These are phyloP conservation scores for Agelaius phoeniceus DNA, from an alignment of 2,113 vertebrate genomes.

Conservation along the genomic window DNA sequence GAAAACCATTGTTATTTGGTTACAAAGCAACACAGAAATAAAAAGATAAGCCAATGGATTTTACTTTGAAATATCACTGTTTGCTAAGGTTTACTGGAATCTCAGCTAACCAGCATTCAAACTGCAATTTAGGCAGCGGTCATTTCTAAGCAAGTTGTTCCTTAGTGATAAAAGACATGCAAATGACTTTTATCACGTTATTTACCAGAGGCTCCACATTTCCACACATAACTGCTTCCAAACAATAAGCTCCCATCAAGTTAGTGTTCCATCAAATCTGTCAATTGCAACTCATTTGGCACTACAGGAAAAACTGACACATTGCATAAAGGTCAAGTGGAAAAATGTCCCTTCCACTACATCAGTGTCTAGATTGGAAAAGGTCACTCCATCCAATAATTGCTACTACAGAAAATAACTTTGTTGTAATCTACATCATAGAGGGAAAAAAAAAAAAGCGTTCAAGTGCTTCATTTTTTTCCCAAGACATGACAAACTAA, in stretches of 20 bases:
- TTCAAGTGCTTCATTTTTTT: not conserved
- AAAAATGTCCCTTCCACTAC: slow-evolving; percentile 71
- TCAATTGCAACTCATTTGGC: slow-evolving; percentile 56
- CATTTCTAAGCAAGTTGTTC: not conserved
- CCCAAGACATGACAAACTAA: not conserved
- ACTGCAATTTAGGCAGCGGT: not conserved
- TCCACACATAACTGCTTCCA: slow-evolving; percentile 9
- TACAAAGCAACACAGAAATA: not conserved
- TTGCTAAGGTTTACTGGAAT: not conserved
- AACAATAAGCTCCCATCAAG: slow-evolving; percentile 54
- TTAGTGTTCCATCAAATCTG: slow-evolving; percentile 54
- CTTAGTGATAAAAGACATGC: not conserved
- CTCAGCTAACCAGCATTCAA: not conserved
- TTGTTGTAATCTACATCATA: not conserved
- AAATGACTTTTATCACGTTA: not conserved
- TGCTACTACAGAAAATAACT: slow-evolving; percentile 46
- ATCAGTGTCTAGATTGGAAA: slow-evolving; percentile 63
- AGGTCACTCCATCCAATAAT: slow-evolving; percentile 66
- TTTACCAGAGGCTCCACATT: not conserved
- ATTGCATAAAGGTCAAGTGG: slow-evolving; percentile 76
- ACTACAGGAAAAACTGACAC: slow-evolving; percentile 42
- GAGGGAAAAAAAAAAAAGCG: too few relatives aligned
- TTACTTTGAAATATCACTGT: not conserved
- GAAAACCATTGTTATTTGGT: not conserved
- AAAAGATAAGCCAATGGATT: not conserved